phyloP scores from a whole-genome alignment of 2,113 vertebrate genomes.

The Myiopsitta monachus region DNA sequence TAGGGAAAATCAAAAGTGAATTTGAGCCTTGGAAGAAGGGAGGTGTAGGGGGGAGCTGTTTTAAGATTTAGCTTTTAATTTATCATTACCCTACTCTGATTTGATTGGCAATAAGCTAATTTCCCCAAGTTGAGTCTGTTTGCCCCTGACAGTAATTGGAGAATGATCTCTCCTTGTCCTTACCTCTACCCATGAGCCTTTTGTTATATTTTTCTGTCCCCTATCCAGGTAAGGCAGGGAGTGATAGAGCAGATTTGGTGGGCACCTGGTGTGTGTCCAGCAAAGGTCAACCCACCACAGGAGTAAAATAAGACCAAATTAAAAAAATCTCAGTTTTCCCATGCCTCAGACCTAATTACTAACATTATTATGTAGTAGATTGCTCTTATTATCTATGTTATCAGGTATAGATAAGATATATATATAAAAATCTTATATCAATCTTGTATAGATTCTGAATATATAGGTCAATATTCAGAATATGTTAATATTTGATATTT shows the following conservation, averaged over 20 bases:
- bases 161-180: not conserved
- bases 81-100: not conserved
- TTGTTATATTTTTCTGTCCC: rapidly evolving
- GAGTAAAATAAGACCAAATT: not conserved
- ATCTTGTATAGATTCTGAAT: not conserved
- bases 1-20: not conserved
- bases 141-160: not conserved
- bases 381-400: not conserved
- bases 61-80: not conserved
- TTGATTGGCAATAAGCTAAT: not conserved
- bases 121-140: not conserved
- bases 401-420: not conserved
- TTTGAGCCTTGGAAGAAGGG: not conserved
- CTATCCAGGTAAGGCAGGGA: not conserved
- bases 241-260: not conserved
- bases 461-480: not conserved
- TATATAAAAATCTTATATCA: not conserved
- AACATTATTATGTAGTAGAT: not conserved
- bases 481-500: not conserved
- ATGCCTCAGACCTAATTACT: not conserved
- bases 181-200: not conserved
- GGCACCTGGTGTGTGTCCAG: not conserved
- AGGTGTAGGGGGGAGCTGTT: not conserved
- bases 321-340: not conserved
- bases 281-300: not conserved